Evolutionary conservation across 2,113 vertebrate species (phyloP).

Genomic region (Gallinago paraguaiae): DNA sequence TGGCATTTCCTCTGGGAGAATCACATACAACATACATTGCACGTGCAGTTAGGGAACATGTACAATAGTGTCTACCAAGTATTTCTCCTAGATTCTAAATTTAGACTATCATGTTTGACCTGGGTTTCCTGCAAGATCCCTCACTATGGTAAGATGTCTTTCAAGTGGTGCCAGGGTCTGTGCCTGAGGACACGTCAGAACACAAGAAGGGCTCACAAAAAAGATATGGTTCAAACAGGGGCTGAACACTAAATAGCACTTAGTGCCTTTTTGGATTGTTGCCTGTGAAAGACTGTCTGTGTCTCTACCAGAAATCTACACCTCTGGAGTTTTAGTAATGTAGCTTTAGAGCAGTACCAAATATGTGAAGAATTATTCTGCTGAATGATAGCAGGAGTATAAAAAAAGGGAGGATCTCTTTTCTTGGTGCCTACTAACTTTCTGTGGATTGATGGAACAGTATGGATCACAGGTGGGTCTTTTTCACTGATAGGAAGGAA

Average conservation of each 20-base stretch:
- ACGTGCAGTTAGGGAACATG: neutral
- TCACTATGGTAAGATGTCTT: neutral
- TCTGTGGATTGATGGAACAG: neutral
- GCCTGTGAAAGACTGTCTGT: neutral
- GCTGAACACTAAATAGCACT: neutral
- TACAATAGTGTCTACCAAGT: neutral
- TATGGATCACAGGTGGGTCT: neutral
- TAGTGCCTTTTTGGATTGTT: neutral
- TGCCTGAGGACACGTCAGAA: neutral
- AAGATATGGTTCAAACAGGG: neutral
- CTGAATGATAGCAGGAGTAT: neutral
- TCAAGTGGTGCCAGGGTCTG: slow-evolving; percentile 41
- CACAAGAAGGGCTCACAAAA: neutral
- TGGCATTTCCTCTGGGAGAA: slow-evolving; percentile 20
- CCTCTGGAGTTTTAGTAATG: neutral
- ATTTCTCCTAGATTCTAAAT: slow-evolving; percentile 3
- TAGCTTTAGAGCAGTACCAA: neutral
- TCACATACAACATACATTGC: neutral
- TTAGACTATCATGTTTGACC: slow-evolving; percentile 29
- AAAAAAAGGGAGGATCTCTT: neutral
- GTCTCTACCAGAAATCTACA: neutral
- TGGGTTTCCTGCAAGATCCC: slow-evolving; percentile 30
- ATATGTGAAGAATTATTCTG: neutral
- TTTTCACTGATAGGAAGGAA: neutral
- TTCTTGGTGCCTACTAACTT: neutral